These are phyloP conservation scores for Boleophthalmus pectinirostris DNA, from an alignment of 2,113 vertebrate species.

Conservation along the genomic window DNA sequence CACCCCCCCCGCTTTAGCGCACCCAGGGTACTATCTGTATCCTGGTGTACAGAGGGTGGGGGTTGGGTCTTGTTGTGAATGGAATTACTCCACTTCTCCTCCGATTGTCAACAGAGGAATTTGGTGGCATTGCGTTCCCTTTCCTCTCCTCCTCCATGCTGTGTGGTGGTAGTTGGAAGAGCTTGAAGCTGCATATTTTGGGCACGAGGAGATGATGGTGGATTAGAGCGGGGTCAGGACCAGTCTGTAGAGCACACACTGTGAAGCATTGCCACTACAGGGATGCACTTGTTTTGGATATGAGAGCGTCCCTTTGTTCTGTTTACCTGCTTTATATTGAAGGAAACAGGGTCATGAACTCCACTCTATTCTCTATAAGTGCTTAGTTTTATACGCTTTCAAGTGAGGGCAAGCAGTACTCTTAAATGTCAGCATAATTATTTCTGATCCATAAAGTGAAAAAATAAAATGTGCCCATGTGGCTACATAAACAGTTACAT, in stretches of 20 bases:
- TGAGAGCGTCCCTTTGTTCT: neutral
- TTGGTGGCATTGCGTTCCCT: constrained; percentile 33
- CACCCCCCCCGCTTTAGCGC: constrained; percentile 17
- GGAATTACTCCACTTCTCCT: constrained; percentile 66
- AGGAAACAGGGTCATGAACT: neutral
- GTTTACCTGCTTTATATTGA: neutral
- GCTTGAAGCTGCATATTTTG: constrained; percentile 58
- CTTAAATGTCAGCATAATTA: neutral
- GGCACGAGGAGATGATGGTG: constrained; percentile 49
- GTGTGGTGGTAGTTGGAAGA: constrained; percentile 37
- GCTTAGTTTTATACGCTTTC: neutral
- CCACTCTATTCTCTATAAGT: neutral
- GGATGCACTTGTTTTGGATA: constrained; percentile 33
- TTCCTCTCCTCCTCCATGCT: constrained; percentile 31
- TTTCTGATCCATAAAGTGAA: neutral
- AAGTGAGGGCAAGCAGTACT: neutral
- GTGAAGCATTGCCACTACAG: constrained; percentile 42
- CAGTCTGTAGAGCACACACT: constrained; percentile 41
- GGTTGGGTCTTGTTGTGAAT: constrained; percentile 69
- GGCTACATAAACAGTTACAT: neutral
- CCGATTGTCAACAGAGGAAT: constrained; percentile 62
- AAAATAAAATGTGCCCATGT: constrained; percentile 1
- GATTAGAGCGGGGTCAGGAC: constrained; percentile 49
- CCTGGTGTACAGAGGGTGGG: constrained; percentile 35
- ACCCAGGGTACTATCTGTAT: constrained; percentile 35